These are phyloP conservation scores for Scylla paramamosain DNA, from an alignment of 1,140 invertebrate species.

Conservation along the genomic window DNA sequence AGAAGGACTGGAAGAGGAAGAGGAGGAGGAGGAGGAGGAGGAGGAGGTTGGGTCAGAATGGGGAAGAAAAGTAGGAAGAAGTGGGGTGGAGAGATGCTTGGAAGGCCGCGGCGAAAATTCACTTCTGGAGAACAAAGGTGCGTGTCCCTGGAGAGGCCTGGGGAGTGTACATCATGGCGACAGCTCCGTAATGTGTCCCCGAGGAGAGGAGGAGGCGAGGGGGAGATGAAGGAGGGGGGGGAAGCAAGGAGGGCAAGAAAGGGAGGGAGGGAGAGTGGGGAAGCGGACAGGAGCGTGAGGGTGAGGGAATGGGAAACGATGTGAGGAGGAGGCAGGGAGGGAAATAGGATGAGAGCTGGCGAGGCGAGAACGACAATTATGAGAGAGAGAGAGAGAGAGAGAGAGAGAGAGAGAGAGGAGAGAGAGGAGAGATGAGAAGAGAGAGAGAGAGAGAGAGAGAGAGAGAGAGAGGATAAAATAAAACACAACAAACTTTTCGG, in stretches of 20 bases:
- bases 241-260: neutral
- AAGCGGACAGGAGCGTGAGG: neutral
- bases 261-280: neutral
- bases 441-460: neutral
- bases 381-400: neutral
- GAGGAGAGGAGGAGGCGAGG: neutral
- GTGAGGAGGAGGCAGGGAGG: neutral
- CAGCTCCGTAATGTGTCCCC: neutral
- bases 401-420: conserved; percentile 7
- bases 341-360: neutral
- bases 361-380: neutral
- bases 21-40: neutral
- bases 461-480: neutral
- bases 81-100: neutral
- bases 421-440: neutral
- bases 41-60: neutral
- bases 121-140: conserved; percentile 12
- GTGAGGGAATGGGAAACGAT: neutral
- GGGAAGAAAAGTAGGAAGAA: neutral
- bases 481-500: neutral
- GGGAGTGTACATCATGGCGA: conserved; percentile 18
- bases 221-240: neutral
- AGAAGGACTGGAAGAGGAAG: neutral
- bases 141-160: neutral
- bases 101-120: neutral